phyloP scores from a whole-genome alignment of 1,140 invertebrate species.

The Mamestra configurata region DNA sequence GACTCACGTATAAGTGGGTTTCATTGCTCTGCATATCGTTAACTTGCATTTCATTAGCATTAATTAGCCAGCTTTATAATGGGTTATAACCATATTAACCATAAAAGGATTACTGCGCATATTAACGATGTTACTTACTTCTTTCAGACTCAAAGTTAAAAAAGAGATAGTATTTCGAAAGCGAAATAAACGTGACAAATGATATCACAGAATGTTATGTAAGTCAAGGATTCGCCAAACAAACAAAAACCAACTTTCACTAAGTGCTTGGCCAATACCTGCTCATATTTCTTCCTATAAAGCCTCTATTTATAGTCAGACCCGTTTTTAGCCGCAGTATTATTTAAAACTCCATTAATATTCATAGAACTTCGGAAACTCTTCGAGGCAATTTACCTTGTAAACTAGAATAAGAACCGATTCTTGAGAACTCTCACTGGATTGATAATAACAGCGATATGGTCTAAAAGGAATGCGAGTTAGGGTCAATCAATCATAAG shows the following conservation, averaged over 20 bases:
- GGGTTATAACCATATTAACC: neutral
- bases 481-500: constrained; percentile 28
- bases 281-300: neutral
- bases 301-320: constrained; percentile 10
- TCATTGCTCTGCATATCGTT: neutral
- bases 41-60: constrained; percentile 8
- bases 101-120: neutral
- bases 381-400: neutral
- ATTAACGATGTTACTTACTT: no score
- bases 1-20: neutral
- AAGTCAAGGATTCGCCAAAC: constrained; percentile 32
- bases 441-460: neutral
- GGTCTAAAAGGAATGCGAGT: constrained; percentile 15
- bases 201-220: constrained; percentile 14
- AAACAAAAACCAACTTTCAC: constrained; percentile 39
- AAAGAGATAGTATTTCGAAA: constrained; percentile 24
- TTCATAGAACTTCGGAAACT: constrained; percentile 1
- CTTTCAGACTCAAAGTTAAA: neutral
- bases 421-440: neutral
- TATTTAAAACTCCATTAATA: constrained; percentile 23
- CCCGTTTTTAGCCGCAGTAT: neutral
- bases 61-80: neutral
- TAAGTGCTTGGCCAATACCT: neutral
- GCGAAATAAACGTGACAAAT: constrained; percentile 7
- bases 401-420: neutral